These are phyloP conservation scores for Stenchaetothrips biformis DNA, from an alignment of 2,888 invertebrate genomes.

Conservation along the genomic window DNA sequence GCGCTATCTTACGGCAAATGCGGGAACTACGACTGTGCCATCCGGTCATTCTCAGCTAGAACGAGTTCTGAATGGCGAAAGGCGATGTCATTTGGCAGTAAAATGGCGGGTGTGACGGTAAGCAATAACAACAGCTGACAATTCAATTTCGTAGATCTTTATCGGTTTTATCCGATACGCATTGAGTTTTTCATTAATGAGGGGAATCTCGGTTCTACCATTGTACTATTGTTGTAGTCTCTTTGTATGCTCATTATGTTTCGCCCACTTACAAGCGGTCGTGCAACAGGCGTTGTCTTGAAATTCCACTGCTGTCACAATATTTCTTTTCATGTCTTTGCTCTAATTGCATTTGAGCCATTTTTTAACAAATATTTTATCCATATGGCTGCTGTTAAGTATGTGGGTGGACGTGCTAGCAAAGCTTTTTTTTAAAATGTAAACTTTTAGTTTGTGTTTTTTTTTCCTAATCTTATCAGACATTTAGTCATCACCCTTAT, in stretches of 20 bases:
- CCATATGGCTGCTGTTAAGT: no score
- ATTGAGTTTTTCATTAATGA: no score
- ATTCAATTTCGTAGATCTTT: background rate
- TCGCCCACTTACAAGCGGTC: background rate
- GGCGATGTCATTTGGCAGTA: background rate
- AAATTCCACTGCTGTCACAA: background rate
- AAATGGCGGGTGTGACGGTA: slow-evolving; percentile 24
- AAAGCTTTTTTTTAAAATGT: background rate
- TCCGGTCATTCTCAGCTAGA: no score
- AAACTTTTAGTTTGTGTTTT: background rate
- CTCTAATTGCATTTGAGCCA: background rate
- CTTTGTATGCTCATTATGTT: no score
- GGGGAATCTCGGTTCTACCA: background rate
- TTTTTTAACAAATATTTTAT: background rate
- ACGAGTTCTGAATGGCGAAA: no score
- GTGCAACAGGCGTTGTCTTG: slow-evolving; percentile 2
- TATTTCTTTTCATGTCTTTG: background rate
- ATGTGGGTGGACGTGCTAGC: no score
- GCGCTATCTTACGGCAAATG: no score
- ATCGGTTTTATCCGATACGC: no score
- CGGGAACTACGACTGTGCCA: no score
- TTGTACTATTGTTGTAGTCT: background rate
- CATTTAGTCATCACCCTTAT: background rate
- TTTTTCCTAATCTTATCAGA: background rate
- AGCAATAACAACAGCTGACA: slow-evolving; percentile 15